Percentiles rank a stretch among this genome's conserved stretches.
These are phyloP conservation scores for Aproaerema taeniolella DNA, from an alignment of 2,888 invertebrate species.

Conservation along the genomic window DNA sequence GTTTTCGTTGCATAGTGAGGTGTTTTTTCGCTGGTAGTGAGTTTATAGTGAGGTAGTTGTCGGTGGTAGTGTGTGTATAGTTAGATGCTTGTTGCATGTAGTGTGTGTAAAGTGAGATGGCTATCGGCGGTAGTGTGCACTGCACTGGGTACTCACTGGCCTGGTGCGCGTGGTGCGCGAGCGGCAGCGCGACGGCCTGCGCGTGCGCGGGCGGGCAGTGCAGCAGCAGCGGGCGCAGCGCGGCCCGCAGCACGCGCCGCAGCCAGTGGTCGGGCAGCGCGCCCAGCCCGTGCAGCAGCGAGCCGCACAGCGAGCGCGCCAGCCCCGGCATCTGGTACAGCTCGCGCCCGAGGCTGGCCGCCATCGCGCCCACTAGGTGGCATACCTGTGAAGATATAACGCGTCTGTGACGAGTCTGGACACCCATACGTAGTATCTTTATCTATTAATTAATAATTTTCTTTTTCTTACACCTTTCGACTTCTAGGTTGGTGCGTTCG, in stretches of 20 bases:
- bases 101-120: no score
- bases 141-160: conserved; percentile 89
- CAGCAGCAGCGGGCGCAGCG: conserved; percentile 90
- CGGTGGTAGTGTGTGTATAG: no score
- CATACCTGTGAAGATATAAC: conserved; percentile 74
- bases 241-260: conserved; percentile 88
- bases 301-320: conserved; percentile 83
- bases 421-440: no score
- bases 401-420: no score
- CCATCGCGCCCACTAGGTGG: conserved; percentile 78
- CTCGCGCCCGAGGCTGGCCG: conserved; percentile 89
- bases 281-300: conserved; percentile 83
- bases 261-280: conserved; percentile 91
- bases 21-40: no score
- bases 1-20: no score
- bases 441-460: no score
- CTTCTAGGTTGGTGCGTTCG: no score
- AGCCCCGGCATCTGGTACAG: conserved; percentile 88
- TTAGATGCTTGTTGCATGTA: no score
- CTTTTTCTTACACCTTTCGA: no score
- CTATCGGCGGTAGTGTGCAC: no score
- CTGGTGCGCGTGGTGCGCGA: conserved; percentile 86
- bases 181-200: conserved; percentile 85
- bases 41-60: no score
- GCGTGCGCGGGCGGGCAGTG: conserved; percentile 91